Conservation (phyloP, 2,113 vertebrate species). For the Morphnarchus princeps region DNA sequence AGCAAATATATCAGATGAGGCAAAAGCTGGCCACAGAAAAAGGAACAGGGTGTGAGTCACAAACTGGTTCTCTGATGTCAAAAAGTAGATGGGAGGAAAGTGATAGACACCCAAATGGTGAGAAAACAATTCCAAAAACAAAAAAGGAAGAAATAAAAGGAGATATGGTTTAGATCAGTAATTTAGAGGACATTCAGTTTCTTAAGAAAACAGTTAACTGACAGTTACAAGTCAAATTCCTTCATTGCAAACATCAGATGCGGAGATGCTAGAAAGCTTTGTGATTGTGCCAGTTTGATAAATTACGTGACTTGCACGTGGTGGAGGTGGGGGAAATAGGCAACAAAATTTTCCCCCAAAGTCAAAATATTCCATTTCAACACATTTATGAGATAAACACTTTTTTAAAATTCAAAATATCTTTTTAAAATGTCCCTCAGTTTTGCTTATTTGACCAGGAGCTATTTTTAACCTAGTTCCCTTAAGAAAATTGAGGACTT, state of each 20-base stretch:
- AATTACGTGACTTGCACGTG: not conserved
- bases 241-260: not conserved
- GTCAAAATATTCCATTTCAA: not conserved
- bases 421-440: not conserved
- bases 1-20: constrained; percentile 12
- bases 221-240: not conserved
- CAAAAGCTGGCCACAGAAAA: constrained; percentile 23
- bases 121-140: constrained; percentile 1
- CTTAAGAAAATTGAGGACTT: not conserved
- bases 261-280: accelerated
- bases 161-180: not conserved
- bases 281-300: not conserved
- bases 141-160: not conserved
- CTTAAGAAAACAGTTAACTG: not conserved
- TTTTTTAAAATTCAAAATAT: not conserved
- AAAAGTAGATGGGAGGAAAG: not conserved
- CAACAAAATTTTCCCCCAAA: not conserved
- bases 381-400: not conserved
- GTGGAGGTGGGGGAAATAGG: not conserved
- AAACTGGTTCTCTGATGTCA: not conserved
- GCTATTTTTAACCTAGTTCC: not conserved
- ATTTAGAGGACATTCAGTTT: not conserved
- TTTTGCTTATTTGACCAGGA: not conserved
- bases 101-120: not conserved
- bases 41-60: constrained; percentile 44